Evolutionary conservation across 2,888 invertebrate genomes (phyloP), one percentile per base, ranked within the genome.

Genomic region (Leptopilina myrica): DNA sequence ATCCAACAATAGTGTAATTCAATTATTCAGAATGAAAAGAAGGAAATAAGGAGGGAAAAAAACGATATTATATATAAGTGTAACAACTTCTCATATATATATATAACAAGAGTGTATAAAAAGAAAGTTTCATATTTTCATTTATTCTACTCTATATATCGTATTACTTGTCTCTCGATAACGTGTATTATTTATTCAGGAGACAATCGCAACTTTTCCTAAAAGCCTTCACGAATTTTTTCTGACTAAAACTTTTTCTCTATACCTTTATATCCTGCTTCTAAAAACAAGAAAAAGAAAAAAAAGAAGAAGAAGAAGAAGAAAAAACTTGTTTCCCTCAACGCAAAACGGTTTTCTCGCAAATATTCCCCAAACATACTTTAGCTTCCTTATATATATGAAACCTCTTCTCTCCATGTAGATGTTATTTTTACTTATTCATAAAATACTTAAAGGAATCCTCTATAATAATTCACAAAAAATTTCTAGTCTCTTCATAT

Each of bases 211-310:
- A 49, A 69, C 20, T 49, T 69, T 69, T 3, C 69, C 53, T 8
- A 12, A 20, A 69, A 69, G 53, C 49, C 20, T 26, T 69, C 69
- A 53, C 26, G 53, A 69, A 49, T 53, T 69, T 69, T 43, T 9
- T 26, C 69, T 11, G 53, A 11, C 11, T 5, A 14, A 69, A 26
- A 69, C 62, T 62, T 62, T 62, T 20, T 43, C 43, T 43, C 20
- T 62, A 33, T 33, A 6, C 8, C 20, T 49, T 49, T 49, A 11
- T n/a, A 33, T 62, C 62, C 62, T n/a, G 6, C 5, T 59, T 62
- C 62, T 33, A 33, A 33, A 62, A 62, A 59, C 43, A 43, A 8
- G 8, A 43, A 43, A 43, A 43, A 43, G 11, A 49, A 49, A 9
- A n/a, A 49, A 49, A 8, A 49, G 2, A 49, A 49, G 3, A 49